Evolutionary conservation across 2,888 invertebrate species (phyloP).

Genomic region (Lysandra bellargus): DNA sequence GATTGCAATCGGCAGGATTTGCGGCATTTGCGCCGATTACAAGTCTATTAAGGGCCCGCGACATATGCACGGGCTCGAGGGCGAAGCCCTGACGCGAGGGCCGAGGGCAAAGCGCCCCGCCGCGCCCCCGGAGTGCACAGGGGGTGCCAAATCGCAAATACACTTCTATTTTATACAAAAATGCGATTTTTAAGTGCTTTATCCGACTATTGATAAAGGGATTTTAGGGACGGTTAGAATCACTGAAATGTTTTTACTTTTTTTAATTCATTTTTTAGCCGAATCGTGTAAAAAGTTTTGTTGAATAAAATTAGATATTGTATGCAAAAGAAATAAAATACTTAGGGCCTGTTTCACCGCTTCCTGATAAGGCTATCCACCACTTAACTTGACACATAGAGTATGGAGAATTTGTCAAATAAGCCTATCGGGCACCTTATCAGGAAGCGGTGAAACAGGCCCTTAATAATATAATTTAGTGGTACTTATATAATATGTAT

Average conservation of each 20-base stretch:
- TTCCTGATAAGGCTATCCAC: too few species aligned
- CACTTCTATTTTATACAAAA: conserved; percentile 43
- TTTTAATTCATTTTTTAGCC: too few species aligned
- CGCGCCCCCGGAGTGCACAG: conserved; percentile 52
- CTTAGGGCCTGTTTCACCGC: too few species aligned
- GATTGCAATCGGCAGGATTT: conserved; percentile 61
- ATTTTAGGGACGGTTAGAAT: not conserved
- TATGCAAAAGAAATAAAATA: too few species aligned
- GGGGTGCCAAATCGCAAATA: conserved; percentile 46
- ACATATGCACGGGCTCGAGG: conserved; percentile 64
- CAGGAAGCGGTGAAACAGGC: too few species aligned
- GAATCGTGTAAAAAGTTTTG: too few species aligned
- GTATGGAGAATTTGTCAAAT: too few species aligned
- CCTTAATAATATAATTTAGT: too few species aligned
- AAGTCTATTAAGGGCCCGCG: conserved; percentile 64
- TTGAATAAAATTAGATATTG: too few species aligned
- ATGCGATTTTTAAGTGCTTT: conserved; percentile 35
- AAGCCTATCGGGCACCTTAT: too few species aligned
- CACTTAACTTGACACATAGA: too few species aligned
- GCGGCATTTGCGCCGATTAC: conserved; percentile 68
- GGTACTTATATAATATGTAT: too few species aligned
- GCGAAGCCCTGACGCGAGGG: conserved; percentile 35
- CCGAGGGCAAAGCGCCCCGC: conserved; percentile 50
- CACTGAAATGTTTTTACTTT: not conserved
- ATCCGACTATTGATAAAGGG: conserved; percentile 27